Conservation (phyloP, 1,140 invertebrate species). For the Homarus americanus region DNA sequence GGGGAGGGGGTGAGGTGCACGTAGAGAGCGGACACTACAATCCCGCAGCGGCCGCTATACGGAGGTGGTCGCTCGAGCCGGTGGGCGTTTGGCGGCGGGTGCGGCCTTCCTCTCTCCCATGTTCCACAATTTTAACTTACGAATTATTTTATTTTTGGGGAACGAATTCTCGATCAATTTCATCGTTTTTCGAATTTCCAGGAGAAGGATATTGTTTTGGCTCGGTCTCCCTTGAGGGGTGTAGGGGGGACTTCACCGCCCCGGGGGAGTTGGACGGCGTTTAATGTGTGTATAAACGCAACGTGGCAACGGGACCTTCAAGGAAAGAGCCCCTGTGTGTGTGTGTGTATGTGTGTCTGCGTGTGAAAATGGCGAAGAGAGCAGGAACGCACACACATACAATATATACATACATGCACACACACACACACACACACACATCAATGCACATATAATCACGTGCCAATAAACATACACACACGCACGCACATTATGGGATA, state of each 20-base stretch:
- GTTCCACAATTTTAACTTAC: neutral
- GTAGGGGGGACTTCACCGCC: too few relatives aligned
- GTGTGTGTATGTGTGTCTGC: too few relatives aligned
- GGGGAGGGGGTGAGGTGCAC: slow-evolving; percentile 31
- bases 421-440: too few relatives aligned
- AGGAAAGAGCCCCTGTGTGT: slow-evolving; percentile 58
- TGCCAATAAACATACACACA: too few relatives aligned
- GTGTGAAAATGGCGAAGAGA: slow-evolving; percentile 59
- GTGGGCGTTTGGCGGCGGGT: slow-evolving; percentile 59
- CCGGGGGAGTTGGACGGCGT: neutral
- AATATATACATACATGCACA: too few relatives aligned
- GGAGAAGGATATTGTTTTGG: neutral
- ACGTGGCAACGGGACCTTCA: slow-evolving; percentile 47
- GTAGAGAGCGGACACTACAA: slow-evolving; percentile 62
- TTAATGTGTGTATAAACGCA: slow-evolving; percentile 15
- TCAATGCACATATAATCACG: too few relatives aligned
- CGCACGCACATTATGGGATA: too few relatives aligned
- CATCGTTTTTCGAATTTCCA: neutral
- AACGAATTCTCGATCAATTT: neutral
- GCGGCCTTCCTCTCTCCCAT: slow-evolving; percentile 39
- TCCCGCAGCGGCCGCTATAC: slow-evolving; percentile 53
- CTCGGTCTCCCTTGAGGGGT: too few relatives aligned
- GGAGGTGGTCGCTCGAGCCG: slow-evolving; percentile 50
- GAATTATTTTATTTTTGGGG: slow-evolving; percentile 3
- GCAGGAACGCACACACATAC: neutral